Conservation (phyloP, 2,797 vertebrate genomes). For the Takifugu rubripes region DNA sequence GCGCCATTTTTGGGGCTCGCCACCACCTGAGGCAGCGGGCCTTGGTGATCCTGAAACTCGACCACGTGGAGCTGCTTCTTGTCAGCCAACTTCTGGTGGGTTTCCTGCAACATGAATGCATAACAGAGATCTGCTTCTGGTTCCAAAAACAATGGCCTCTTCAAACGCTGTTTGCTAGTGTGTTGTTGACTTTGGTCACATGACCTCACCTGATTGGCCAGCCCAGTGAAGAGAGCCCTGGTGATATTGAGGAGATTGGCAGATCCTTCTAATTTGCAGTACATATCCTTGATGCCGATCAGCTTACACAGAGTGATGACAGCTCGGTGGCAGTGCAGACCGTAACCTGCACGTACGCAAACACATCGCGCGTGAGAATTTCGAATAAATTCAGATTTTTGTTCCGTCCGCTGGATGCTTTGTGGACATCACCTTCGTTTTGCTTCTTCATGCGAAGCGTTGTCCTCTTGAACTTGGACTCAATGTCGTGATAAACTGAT, state of each 20-base stretch:
- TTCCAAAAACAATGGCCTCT: not conserved
- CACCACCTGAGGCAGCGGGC: conserved; percentile 82
- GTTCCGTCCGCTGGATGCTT: not conserved
- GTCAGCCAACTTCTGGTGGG: conserved; percentile 84
- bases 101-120: conserved; percentile 72
- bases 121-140: not conserved
- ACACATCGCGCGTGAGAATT: not conserved
- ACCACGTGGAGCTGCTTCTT: conserved; percentile 87
- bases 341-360: conserved; percentile 78
- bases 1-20: conserved; percentile 72
- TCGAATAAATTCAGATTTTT: not conserved
- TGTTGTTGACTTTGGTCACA: not conserved
- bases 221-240: conserved; percentile 84
- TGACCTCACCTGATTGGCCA: conserved; percentile 83
- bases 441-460: conserved; percentile 86
- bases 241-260: conserved; percentile 89
- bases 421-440: conserved; percentile 69
- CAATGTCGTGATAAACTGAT: conserved; percentile 86
- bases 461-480: conserved; percentile 81
- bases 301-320: conserved; percentile 91
- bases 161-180: not conserved
- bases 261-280: conserved; percentile 85
- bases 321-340: conserved; percentile 90
- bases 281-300: conserved; percentile 92
- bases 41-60: conserved; percentile 83